Conservation (phyloP, 2,888 invertebrate species). For the Perizoma flavofasciatum region DNA sequence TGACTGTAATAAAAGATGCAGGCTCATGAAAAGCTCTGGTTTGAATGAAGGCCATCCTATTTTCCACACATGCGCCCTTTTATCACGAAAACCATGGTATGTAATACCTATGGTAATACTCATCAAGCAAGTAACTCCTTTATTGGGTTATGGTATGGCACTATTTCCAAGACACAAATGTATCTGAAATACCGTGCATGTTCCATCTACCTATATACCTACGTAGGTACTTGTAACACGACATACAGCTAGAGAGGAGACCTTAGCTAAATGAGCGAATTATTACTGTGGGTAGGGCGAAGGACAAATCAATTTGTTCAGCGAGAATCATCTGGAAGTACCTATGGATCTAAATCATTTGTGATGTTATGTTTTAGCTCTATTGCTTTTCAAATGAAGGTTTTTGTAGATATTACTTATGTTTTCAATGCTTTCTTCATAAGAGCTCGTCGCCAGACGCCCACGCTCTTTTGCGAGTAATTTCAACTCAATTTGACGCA, state of each 20-base stretch:
- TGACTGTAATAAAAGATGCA: too few relatives aligned
- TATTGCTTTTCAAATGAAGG: neutral
- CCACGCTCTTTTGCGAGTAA: conserved; percentile 52
- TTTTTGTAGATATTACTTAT: neutral
- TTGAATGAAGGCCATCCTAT: too few relatives aligned
- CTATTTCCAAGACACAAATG: too few relatives aligned
- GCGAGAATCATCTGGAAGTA: conserved; percentile 16
- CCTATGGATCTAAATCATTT: neutral
- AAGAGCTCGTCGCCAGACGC: conserved; percentile 46
- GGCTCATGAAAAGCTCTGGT: too few relatives aligned
- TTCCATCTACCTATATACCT: too few relatives aligned
- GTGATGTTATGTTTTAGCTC: too few relatives aligned
- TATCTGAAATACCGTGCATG: too few relatives aligned
- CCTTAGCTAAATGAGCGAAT: conserved; percentile 30
- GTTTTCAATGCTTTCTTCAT: conserved; percentile 25
- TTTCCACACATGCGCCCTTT: too few relatives aligned
- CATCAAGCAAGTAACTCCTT: too few relatives aligned
- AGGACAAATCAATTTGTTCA: conserved; percentile 35
- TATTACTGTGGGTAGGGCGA: conserved; percentile 36
- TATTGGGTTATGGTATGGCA: too few relatives aligned
- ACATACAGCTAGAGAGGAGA: conserved; percentile 5
- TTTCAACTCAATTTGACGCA: conserved; percentile 66
- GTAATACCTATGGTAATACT: too few relatives aligned
- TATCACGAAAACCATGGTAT: too few relatives aligned
- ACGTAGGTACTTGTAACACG: neutral